Percentiles rank a stretch among this genome's conserved stretches.
These are phyloP conservation scores for Operophtera brumata DNA, from an alignment of 2,888 invertebrate species.

Conservation along the genomic window DNA sequence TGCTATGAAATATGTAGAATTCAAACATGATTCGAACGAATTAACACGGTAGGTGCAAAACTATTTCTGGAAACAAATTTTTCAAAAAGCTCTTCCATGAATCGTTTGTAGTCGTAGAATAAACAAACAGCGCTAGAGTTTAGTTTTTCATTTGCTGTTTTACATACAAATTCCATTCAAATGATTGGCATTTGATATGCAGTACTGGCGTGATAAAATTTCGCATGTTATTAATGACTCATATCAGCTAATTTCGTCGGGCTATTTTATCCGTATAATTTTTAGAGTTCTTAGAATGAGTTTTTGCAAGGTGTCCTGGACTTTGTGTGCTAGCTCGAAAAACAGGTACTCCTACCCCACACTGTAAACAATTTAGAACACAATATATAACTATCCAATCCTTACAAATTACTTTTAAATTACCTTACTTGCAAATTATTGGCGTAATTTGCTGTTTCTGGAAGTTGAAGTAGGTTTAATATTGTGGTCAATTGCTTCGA, in stretches of 20 bases:
- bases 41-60: too few species aligned
- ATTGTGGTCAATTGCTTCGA: too few species aligned
- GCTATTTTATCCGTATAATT: constrained; percentile 22
- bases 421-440: too few species aligned
- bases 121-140: constrained; percentile 2
- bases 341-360: too few species aligned
- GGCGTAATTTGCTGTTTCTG: too few species aligned
- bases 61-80: too few species aligned
- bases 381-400: not conserved
- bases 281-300: constrained; percentile 17
- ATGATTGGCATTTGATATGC: constrained; percentile 22
- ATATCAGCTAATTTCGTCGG: constrained; percentile 28
- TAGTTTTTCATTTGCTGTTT: constrained; percentile 3
- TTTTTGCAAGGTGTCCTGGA: not conserved
- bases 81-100: not conserved
- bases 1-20: too few species aligned
- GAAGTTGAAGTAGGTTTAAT: too few species aligned
- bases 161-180: constrained; percentile 22
- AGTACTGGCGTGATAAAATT: constrained; percentile 42
- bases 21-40: too few species aligned
- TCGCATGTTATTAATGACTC: constrained; percentile 42
- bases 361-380: too few species aligned
- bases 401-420: too few species aligned
- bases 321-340: too few species aligned
- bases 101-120: not conserved